These are phyloP conservation scores for Plumapathes pennacea DNA, from an alignment of 92 coral and sea anemone species.

Conservation along the genomic window DNA sequence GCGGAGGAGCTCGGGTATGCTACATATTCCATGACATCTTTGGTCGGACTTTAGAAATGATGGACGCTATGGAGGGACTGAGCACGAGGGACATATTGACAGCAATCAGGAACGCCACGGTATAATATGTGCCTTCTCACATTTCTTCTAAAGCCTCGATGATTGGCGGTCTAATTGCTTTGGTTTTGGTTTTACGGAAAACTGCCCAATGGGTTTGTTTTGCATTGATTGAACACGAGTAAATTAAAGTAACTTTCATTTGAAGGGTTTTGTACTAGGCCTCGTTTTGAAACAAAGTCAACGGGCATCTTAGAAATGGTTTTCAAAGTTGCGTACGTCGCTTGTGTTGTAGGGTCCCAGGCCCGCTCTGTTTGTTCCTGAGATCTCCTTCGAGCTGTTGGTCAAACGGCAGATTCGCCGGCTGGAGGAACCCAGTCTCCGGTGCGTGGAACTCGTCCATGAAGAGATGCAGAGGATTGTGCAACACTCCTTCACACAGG, in stretches of 20 bases:
- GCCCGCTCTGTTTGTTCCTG: constrained; percentile 96
- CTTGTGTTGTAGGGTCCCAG: constrained; percentile 73
- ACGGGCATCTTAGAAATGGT: too few species aligned
- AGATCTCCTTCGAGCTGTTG: constrained; percentile 86
- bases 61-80: constrained; percentile 95
- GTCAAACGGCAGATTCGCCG: constrained; percentile 95
- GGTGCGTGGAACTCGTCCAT: constrained; percentile 95
- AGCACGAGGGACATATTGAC: constrained; percentile 92
- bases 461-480: constrained; percentile 98
- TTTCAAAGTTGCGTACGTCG: too few species aligned
- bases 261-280: too few species aligned
- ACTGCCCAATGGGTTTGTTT: too few species aligned
- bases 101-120: constrained; percentile 97
- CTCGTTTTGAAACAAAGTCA: too few species aligned
- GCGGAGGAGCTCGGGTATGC: constrained; percentile 98
- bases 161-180: too few species aligned
- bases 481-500: constrained; percentile 93
- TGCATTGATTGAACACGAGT: too few species aligned
- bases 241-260: too few species aligned
- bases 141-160: too few species aligned
- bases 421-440: constrained; percentile 92
- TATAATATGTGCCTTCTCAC: too few species aligned
- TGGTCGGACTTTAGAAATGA: constrained; percentile 75
- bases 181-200: too few species aligned
- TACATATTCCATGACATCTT: constrained; percentile 95